These are phyloP conservation scores for Bovichtus diacanthus DNA, from an alignment of 2,797 vertebrate species.

Conservation along the genomic window DNA sequence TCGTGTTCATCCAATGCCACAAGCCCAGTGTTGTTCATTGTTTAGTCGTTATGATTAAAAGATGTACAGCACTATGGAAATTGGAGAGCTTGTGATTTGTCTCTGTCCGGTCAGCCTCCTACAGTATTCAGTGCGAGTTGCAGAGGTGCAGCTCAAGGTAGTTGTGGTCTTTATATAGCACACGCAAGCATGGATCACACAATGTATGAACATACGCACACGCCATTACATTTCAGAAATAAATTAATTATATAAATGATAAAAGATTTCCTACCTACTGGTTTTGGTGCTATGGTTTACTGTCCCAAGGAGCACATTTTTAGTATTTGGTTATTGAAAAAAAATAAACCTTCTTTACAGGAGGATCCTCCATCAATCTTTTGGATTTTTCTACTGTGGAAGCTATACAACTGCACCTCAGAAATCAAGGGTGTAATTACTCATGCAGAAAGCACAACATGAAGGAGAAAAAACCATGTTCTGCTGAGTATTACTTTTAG, in stretches of 20 bases:
- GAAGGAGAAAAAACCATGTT: slow-evolving; percentile 91
- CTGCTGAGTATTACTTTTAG: slow-evolving; percentile 97
- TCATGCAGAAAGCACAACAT: slow-evolving; percentile 95
- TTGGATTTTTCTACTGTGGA: slow-evolving; percentile 88
- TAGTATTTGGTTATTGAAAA: slow-evolving; percentile 84
- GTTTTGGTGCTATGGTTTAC: slow-evolving; percentile 76
- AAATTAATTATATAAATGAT: slow-evolving; percentile 29
- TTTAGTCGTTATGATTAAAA: slow-evolving; percentile 84
- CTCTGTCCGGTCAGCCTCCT: slow-evolving; percentile 72
- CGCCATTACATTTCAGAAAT: slow-evolving; percentile 19
- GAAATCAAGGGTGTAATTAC: slow-evolving; percentile 97
- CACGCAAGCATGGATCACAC: not conserved
- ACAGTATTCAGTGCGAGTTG: slow-evolving; percentile 55
- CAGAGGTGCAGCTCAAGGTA: slow-evolving; percentile 37
- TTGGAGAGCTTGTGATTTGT: slow-evolving; percentile 70
- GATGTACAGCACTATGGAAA: slow-evolving; percentile 81
- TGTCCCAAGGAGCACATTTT: slow-evolving; percentile 81
- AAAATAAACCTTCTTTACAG: slow-evolving; percentile 86
- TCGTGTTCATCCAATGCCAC: slow-evolving; percentile 60
- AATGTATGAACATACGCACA: slow-evolving; percentile 1
- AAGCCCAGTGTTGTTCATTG: slow-evolving; percentile 80
- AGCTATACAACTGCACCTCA: slow-evolving; percentile 93
- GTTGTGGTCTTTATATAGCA: slow-evolving; percentile 32
- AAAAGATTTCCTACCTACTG: slow-evolving; percentile 22
- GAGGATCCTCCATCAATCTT: slow-evolving; percentile 92